A percentile compares a stretch with the other conserved stretches of the same genome.
Conservation (phyloP, 2,888 invertebrate species). For the Eulithis testata region DNA sequence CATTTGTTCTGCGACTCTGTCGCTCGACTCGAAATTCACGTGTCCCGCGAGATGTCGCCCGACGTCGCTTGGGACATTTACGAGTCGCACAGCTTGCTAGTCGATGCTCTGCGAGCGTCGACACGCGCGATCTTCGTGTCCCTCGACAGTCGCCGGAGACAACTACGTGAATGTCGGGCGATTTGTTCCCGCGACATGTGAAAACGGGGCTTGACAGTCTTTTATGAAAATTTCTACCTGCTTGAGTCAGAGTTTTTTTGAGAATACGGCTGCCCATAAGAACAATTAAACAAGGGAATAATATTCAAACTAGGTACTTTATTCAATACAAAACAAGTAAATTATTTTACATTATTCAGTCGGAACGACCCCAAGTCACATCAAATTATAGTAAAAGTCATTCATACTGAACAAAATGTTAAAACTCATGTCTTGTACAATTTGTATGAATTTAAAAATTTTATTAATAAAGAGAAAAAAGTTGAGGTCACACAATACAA, state of each 20-base stretch:
- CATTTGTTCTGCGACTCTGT: no score
- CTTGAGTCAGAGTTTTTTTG: not conserved
- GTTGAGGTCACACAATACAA: constrained; percentile 8
- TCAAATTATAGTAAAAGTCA: constrained; percentile 44
- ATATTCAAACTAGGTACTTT: constrained; percentile 65
- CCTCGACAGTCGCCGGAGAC: no score
- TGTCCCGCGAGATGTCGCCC: no score
- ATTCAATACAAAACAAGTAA: constrained; percentile 74
- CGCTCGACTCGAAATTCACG: no score
- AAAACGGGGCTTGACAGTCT: no score
- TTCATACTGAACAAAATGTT: constrained; percentile 32
- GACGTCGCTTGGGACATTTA: no score
- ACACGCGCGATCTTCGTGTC: no score
- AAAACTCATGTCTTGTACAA: constrained; percentile 24
- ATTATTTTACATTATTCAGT: constrained; percentile 81
- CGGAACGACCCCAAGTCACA: constrained; percentile 62
- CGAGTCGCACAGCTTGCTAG: no score
- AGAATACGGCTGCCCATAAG: not conserved
- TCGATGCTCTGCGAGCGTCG: no score
- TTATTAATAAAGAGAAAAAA: constrained; percentile 34
- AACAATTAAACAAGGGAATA: constrained; percentile 43
- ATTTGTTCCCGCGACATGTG: no score
- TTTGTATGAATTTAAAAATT: constrained; percentile 22
- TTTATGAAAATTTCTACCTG: no score
- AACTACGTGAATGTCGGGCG: no score